Percentiles rank a stretch among this genome's conserved stretches.
Evolutionary conservation across 1,140 invertebrate species (phyloP).

Genomic region (Sesamia nonagrioides): DNA sequence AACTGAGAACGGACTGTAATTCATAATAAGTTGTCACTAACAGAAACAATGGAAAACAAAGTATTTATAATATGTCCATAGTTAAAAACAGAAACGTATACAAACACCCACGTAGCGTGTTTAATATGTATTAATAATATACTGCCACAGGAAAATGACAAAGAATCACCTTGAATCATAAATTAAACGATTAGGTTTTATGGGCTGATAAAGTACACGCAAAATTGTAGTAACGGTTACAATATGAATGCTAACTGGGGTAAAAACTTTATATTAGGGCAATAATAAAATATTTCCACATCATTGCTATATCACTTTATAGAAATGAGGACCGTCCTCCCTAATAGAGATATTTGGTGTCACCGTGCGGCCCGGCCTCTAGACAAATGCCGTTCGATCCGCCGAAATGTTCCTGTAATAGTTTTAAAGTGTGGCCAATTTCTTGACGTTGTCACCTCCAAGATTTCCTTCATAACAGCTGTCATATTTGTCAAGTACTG

Average conservation of each 20-base stretch:
- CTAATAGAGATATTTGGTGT: neutral
- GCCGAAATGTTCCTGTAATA: slow-evolving; percentile 61
- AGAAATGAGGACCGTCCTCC: neutral
- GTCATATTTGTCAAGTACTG: neutral
- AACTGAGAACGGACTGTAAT: too few species aligned
- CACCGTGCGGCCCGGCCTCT: slow-evolving; percentile 20
- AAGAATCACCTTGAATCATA: neutral
- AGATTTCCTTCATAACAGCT: slow-evolving; percentile 25
- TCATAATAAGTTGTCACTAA: too few species aligned
- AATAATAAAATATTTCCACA: neutral
- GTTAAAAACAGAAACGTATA: too few species aligned
- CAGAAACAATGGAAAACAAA: too few species aligned
- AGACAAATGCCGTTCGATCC: slow-evolving; percentile 76
- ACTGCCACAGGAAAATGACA: too few species aligned
- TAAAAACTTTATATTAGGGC: neutral
- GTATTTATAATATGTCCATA: too few species aligned
- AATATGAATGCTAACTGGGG: neutral
- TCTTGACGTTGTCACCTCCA: slow-evolving; percentile 39
- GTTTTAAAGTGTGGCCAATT: slow-evolving; percentile 66
- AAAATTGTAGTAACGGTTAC: neutral
- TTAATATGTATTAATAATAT: too few species aligned
- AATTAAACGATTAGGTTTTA: neutral
- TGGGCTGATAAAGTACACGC: neutral
- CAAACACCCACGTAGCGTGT: too few species aligned
- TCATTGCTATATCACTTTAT: too few species aligned